These are phyloP conservation scores for Drosophila incognita DNA, from an alignment of 2,888 invertebrate species.

Conservation along the genomic window DNA sequence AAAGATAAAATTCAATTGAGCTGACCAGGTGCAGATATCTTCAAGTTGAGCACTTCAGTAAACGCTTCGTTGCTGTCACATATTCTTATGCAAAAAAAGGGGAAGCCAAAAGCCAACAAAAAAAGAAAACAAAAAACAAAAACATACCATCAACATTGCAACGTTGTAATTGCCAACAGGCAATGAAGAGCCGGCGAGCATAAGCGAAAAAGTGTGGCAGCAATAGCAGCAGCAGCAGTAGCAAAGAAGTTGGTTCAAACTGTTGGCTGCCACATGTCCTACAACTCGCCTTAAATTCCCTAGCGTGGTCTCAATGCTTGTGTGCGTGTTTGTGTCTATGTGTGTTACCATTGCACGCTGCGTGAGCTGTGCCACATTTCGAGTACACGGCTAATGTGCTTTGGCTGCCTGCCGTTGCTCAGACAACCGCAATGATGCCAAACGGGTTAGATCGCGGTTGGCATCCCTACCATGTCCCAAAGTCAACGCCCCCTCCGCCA, in stretches of 20 bases:
- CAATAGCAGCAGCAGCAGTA: neutral
- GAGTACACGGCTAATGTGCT: slow-evolving; percentile 71
- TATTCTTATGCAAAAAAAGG: slow-evolving; percentile 40
- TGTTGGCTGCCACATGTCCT: slow-evolving; percentile 60
- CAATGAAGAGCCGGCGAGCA: slow-evolving; percentile 51
- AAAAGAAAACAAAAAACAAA: slow-evolving; percentile 35
- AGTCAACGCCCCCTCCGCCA: neutral
- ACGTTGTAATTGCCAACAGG: slow-evolving; percentile 74
- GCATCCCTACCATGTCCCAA: slow-evolving; percentile 1
- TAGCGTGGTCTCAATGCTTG: slow-evolving; percentile 38
- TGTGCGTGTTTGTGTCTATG: slow-evolving; percentile 18
- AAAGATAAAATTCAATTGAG: neutral
- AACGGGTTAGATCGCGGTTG: slow-evolving; percentile 5
- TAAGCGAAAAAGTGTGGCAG: slow-evolving; percentile 4
- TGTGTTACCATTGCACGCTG: slow-evolving; percentile 35
- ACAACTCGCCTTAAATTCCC: slow-evolving; percentile 51
- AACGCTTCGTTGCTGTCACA: slow-evolving; percentile 24
- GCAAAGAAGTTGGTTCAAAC: slow-evolving; percentile 37
- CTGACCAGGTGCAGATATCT: neutral
- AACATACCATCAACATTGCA: slow-evolving; percentile 72
- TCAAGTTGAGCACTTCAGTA: neutral
- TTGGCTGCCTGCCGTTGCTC: slow-evolving; percentile 60
- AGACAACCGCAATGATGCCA: slow-evolving; percentile 46
- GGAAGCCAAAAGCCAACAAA: slow-evolving; percentile 9
- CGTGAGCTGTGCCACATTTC: slow-evolving; percentile 56